A percentile compares a stretch with the other conserved stretches of the same genome.
Evolutionary conservation across 2,888 invertebrate species (phyloP).

Genomic region (Netelia inedita): DNA sequence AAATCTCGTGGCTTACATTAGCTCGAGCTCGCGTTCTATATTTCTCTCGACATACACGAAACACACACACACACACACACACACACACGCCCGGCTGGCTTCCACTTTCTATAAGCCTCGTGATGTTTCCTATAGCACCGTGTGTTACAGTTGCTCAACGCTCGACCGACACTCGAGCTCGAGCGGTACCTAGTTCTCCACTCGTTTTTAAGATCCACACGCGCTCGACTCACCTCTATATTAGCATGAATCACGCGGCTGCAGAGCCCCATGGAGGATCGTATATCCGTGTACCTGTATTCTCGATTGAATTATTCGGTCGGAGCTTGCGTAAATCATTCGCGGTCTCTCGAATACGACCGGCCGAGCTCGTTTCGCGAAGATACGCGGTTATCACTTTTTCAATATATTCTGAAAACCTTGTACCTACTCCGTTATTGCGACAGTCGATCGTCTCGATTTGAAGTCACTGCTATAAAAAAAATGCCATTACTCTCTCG

Average conservation of each 20-base stretch:
- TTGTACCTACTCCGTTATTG: not conserved
- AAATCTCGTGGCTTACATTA: constrained; percentile 13
- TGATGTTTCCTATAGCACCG: constrained; percentile 35
- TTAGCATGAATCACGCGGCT: not conserved
- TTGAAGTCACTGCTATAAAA: not conserved
- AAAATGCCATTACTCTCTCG: too few relatives aligned
- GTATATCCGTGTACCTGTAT: not conserved
- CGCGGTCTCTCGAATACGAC: not conserved
- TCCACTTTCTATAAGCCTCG: constrained; percentile 59
- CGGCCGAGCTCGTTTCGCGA: not conserved
- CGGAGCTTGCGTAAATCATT: constrained; percentile 28
- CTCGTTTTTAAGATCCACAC: not conserved
- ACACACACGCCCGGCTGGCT: not conserved
- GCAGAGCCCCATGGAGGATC: not conserved
- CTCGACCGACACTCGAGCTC: constrained; percentile 8
- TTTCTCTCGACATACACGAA: constrained; percentile 30
- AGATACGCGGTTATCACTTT: constrained; percentile 2
- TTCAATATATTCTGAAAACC: not conserved
- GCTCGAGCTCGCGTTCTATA: constrained; percentile 45
- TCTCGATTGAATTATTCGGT: constrained; percentile 46
- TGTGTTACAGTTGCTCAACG: constrained; percentile 48
- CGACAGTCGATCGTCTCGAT: not conserved
- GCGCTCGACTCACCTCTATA: not conserved
- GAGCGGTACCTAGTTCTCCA: constrained; percentile 8
- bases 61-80: constrained; percentile 21